Conservation (phyloP, 2,888 invertebrate genomes). For the Leptinotarsa tumamoca region DNA sequence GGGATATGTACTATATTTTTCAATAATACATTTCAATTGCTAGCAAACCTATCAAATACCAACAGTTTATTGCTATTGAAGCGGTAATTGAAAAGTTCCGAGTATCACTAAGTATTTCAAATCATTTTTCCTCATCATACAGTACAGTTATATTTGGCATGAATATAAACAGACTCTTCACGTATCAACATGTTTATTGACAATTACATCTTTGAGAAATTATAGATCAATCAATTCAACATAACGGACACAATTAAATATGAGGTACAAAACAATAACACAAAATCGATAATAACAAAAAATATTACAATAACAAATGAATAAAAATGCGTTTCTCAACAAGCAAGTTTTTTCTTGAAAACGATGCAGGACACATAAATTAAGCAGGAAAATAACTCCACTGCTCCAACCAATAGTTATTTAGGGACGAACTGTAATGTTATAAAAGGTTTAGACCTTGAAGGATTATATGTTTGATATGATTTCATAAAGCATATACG, state of each 20-base stretch:
- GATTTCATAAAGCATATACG: background rate
- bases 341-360: conserved; percentile 27
- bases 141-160: too few relatives aligned
- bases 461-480: background rate
- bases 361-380: conserved; percentile 39
- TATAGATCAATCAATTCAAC: background rate
- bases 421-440: conserved; percentile 45
- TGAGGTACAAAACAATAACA: conserved; percentile 34
- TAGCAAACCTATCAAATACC: too few relatives aligned
- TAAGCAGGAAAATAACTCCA: conserved; percentile 38
- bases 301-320: conserved; percentile 28
- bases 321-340: conserved; percentile 23
- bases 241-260: conserved; percentile 20
- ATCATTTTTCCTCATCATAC: too few relatives aligned
- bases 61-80: too few relatives aligned
- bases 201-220: background rate
- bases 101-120: too few relatives aligned
- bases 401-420: conserved; percentile 35
- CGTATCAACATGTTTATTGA: conserved; percentile 20
- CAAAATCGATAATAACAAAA: conserved; percentile 37
- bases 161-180: background rate
- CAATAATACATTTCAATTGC: too few relatives aligned
- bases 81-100: too few relatives aligned
- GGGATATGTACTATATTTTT: too few relatives aligned
- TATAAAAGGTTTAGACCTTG: conserved; percentile 29